Evolutionary conservation across 2,888 invertebrate genomes (phyloP).

Genomic region (Cremastinae sp.): DNA sequence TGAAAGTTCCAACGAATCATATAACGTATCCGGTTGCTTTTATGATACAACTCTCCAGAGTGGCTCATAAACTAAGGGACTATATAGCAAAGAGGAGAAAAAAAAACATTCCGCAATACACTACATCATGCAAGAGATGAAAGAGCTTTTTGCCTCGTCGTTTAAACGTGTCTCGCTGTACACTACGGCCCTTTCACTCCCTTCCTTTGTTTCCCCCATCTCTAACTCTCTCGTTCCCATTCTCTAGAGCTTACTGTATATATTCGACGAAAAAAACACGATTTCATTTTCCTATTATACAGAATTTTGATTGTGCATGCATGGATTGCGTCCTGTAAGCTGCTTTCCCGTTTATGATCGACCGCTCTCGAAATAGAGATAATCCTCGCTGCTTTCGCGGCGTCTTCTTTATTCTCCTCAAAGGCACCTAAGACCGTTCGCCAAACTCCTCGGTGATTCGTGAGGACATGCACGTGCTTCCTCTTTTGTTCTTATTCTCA

Average conservation of each 20-base stretch:
- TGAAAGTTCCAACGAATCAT: constrained; percentile 5
- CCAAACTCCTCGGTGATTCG: no score
- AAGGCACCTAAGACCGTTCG: no score
- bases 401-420: no score
- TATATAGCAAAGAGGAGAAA: constrained; percentile 1
- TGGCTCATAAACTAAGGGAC: neutral
- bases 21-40: neutral
- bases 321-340: neutral
- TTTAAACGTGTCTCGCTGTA: no score
- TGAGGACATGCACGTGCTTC: no score
- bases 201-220: neutral
- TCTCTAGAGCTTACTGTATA: constrained; percentile 11
- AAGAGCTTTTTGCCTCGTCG: constrained; percentile 46
- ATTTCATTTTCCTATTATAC: constrained; percentile 36
- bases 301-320: constrained; percentile 4
- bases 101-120: constrained; percentile 24
- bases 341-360: constrained; percentile 7
- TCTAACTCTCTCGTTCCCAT: constrained; percentile 6
- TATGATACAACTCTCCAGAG: neutral
- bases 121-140: constrained; percentile 40
- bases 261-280: constrained; percentile 39
- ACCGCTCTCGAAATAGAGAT: constrained; percentile 35
- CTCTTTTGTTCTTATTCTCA: no score
- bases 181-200: no score
- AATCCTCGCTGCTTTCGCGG: no score